Evolutionary conservation across 2,113 vertebrate species (phyloP).

Genomic region (Chiloscyllium plagiosum): DNA sequence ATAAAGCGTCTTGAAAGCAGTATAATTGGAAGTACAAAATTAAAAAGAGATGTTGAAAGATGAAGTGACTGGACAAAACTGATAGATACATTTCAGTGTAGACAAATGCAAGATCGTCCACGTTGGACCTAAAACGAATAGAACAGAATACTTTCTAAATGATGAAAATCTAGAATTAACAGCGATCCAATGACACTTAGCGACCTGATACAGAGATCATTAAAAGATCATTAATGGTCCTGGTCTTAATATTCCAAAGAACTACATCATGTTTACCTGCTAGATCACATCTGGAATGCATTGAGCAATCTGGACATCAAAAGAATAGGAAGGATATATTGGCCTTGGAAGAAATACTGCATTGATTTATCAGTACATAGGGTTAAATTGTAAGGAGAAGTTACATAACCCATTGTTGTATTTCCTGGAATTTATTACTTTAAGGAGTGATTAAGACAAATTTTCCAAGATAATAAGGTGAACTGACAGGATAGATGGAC

Average conservation of each 20-base stretch:
- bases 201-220: background rate
- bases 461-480: background rate
- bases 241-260: too few species aligned
- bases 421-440: background rate
- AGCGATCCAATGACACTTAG: background rate
- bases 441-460: background rate
- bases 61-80: background rate
- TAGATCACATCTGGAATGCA: background rate
- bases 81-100: background rate
- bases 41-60: background rate
- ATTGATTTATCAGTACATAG: background rate
- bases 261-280: background rate
- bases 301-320: background rate
- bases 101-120: background rate
- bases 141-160: background rate
- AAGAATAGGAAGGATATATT: background rate
- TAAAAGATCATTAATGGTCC: background rate
- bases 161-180: background rate
- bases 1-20: background rate
- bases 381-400: background rate
- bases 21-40: background rate
- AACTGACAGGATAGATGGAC: background rate
- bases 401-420: background rate
- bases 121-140: background rate
- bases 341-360: background rate